Base-by-base conservation (phyloP, 2,888 invertebrate species). In the Kryphioiulus occultus region DNA sequence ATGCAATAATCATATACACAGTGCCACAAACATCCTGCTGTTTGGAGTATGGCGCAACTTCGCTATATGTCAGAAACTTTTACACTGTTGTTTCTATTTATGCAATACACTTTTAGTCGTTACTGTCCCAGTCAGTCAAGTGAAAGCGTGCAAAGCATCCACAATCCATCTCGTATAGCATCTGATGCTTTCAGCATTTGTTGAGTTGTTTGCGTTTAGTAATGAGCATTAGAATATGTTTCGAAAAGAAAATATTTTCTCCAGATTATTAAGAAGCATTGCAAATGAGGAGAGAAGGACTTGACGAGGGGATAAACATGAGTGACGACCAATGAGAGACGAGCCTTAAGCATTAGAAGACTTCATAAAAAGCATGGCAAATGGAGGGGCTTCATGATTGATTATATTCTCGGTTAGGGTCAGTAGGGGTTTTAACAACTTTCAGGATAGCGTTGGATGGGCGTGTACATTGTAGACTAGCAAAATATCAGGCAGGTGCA, bases 361-460 rank as follows among this genome's bases (percentile, higher is more conserved):
- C 78, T 78, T 78, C 78, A 78, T 78, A 78, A 78, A 78, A 78
- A 78, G 44, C 15, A 78, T 78, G 78, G 78, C 78, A 78, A 78
- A 22, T 78, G 26, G 26, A 78, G 78, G 78, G 78, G 22, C 78
- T 78, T 30, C 22, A 78, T 78, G 78, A 78, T 78, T 78, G 78
- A 78, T 78, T 78, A 78, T 78, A 30, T 30, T 78, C 26, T 78
- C 12, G 22, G 22, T 78, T 78, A 30, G 30, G 78, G 78, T 78
- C 78, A 78, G 78, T 78, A 15, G 78, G 78, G 78, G 78, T 78
- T 78, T 78, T 78, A 78, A 22, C 78, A 22, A 68, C 22, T n/a
- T 26, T 68, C 26, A 22, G 26, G 26, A 26, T 26, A 68, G 22
- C n/a, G 19, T 44, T 44, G 44, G 44, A 15, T 44, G 44, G 44